These are phyloP conservation scores for Spondyliosoma cantharus DNA, from an alignment of 2,797 vertebrate species.

Conservation along the genomic window DNA sequence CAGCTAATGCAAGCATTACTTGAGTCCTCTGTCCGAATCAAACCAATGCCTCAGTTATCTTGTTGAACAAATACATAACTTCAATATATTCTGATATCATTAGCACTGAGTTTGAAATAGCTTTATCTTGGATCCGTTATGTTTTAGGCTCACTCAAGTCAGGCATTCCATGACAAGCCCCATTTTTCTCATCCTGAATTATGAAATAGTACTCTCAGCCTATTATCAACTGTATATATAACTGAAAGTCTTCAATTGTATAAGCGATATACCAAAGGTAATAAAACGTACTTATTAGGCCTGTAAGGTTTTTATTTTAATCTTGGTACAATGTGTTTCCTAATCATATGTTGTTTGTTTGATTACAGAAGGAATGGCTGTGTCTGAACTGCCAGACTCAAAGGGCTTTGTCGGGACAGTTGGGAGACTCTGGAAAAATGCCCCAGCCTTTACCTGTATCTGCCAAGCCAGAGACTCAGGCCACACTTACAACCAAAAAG, in stretches of 20 bases:
- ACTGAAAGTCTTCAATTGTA: not conserved
- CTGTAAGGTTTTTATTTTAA: slow-evolving; percentile 1
- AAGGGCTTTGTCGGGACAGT: slow-evolving; percentile 91
- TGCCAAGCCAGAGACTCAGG: slow-evolving; percentile 62
- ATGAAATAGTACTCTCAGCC: not conserved
- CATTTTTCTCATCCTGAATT: not conserved
- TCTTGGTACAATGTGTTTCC: not conserved
- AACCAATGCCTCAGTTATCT: slow-evolving; percentile 1
- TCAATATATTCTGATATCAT: not conserved
- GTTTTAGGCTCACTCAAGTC: not conserved
- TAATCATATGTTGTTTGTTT: slow-evolving; percentile 56
- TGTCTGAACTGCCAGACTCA: slow-evolving; percentile 98
- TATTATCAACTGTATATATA: not conserved
- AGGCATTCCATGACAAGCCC: not conserved
- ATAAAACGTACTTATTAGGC: not conserved
- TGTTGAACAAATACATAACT: slow-evolving; percentile 3
- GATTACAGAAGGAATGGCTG: slow-evolving; percentile 94
- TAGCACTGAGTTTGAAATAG: not conserved
- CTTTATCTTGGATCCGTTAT: not conserved
- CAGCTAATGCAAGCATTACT: not conserved
- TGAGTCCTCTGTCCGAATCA: not conserved
- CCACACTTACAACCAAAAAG: slow-evolving; percentile 57
- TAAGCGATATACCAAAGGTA: not conserved
- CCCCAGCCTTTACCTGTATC: slow-evolving; percentile 68
- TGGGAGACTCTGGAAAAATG: slow-evolving; percentile 86